These are phyloP conservation scores for Setipinna tenuifilis DNA, from an alignment of 2,797 vertebrate species.

Conservation along the genomic window DNA sequence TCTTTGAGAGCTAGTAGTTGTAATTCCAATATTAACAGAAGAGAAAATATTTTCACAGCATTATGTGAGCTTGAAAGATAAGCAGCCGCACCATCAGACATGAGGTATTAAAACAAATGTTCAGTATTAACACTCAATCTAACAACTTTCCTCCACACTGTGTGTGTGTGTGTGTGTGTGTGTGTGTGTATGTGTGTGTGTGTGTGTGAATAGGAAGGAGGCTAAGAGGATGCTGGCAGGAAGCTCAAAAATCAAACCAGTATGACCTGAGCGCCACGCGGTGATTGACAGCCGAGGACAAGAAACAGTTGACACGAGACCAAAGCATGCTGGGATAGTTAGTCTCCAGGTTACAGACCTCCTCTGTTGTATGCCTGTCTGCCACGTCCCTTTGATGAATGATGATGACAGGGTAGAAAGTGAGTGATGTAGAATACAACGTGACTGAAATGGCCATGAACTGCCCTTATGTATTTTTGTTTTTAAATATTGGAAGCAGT, in stretches of 20 bases:
- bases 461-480: not conserved
- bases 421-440: not conserved
- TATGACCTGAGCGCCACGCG: not conserved
- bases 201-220: not conserved
- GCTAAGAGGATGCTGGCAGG: slow-evolving; percentile 17
- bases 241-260: slow-evolving; percentile 7
- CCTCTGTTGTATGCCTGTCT: slow-evolving; percentile 9
- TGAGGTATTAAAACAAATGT: slow-evolving; percentile 43
- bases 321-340: not conserved
- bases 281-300: slow-evolving; percentile 17
- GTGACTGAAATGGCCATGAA: not conserved
- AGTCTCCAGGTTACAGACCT: slow-evolving; percentile 17
- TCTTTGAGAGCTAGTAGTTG: slow-evolving; percentile 57
- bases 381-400: not conserved
- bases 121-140: slow-evolving; percentile 47
- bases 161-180: not conserved
- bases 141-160: slow-evolving; percentile 24
- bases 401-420: not conserved
- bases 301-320: slow-evolving; percentile 16
- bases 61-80: slow-evolving; percentile 65
- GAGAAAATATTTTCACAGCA: slow-evolving; percentile 75
- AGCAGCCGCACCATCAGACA: slow-evolving; percentile 31
- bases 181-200: not conserved
- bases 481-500: not conserved
- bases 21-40: slow-evolving; percentile 75